Base-by-base conservation (phyloP, 2,797 vertebrate genomes). In the Rhynchonycteris naso region DNA sequence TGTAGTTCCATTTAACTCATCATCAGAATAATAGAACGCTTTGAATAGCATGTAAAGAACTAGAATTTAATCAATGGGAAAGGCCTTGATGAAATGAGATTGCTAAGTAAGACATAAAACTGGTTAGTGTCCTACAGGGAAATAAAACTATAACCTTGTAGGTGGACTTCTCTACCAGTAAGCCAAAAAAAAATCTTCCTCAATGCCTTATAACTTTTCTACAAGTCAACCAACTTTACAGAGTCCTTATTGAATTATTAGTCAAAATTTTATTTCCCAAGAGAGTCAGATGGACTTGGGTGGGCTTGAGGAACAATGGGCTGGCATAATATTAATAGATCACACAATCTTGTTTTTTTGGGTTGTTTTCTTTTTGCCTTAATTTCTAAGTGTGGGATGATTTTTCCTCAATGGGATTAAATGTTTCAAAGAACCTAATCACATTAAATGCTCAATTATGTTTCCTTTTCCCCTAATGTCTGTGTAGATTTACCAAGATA, bases 361-460 rank as follows among this genome's bases (percentile, higher is more conserved):
- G n/a, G n/a, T 33, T 38, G n/a, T 6, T 28, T 66, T 54, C 19
- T 72, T 63, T 50, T 87, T 4, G 35, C 8, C 35, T 92, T 74
- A 33, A 69, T 95, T 85, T 85, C 33, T 30, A 85, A 56, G 18
- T 54, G 19, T 30, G 7, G 52, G 26, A 18, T 94, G 19, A 80
- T n/a, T 79, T 89, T 95, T 76, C 28, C 71, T 93, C n/a, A 95
- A 63, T 82, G 33, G 56, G 14, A 76, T 63, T 15, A 72, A 93
- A 85, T 89, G 66, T 61, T 7, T 54, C 54, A 38, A 91, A 91
- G 35, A 86, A 22, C 50, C 28, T 43, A 75, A 72, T 26, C 54
- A 66, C 5, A 79, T 8, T n/a, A 47, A 87, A 78, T 78, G 18
- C 21, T 65, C 72, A 22, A 61, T 79, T 38, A 24, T 19, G 2